phyloP scores from a whole-genome alignment of 2,888 invertebrate genomes.

The Cephus pulcher region DNA sequence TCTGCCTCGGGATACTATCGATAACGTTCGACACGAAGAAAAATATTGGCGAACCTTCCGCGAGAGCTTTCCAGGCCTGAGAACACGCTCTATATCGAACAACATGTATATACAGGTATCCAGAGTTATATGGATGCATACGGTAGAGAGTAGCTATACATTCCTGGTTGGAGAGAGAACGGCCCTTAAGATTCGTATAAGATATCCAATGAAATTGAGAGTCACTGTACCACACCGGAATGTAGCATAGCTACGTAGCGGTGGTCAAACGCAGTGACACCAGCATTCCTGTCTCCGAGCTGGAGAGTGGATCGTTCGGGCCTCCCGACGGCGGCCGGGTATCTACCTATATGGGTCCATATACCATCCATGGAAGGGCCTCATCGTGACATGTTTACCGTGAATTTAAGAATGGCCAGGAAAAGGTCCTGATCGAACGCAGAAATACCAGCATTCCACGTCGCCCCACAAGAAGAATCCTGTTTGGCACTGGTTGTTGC shows the following conservation, averaged over 20 bases:
- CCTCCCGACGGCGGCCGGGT: neutral
- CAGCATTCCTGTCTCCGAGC: slow-evolving; percentile 12
- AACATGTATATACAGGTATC: neutral
- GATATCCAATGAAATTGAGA: slow-evolving; percentile 13
- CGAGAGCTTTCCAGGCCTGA: neutral
- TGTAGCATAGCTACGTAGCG: slow-evolving; percentile 19
- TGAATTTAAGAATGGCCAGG: neutral
- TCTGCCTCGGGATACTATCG: neutral
- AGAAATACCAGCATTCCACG: neutral
- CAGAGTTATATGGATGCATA: neutral
- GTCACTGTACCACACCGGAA: slow-evolving; percentile 19
- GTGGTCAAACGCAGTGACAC: slow-evolving; percentile 23
- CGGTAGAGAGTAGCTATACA: neutral
- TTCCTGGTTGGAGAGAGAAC: neutral
- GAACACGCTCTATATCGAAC: neutral
- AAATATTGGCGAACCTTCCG: neutral
- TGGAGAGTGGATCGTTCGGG: neutral
- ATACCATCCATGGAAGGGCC: neutral
- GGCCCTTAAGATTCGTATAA: neutral
- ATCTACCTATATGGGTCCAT: neutral
- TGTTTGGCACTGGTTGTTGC: neutral
- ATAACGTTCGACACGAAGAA: slow-evolving; percentile 3
- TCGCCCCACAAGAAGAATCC: neutral
- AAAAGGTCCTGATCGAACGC: neutral
- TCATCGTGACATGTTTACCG: neutral